Evolutionary conservation across 2,113 vertebrate genomes (phyloP).

Genomic region (Sinosuthora webbiana): DNA sequence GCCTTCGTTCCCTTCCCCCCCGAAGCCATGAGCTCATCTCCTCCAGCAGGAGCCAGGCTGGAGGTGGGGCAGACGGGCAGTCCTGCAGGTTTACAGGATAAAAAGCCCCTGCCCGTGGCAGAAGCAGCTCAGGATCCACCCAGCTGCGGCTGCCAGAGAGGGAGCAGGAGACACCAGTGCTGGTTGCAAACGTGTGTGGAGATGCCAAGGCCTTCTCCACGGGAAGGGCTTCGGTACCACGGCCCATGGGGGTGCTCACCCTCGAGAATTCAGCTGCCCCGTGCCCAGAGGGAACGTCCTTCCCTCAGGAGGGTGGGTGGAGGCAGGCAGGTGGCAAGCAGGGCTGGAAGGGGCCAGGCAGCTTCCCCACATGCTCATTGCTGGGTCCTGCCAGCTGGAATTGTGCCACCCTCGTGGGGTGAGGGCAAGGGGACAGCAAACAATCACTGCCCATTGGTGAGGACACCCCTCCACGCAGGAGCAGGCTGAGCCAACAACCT

Average conservation of each 20-base stretch:
- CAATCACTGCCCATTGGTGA: not conserved
- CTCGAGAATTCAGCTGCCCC: slow-evolving; percentile 18
- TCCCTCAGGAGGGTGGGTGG: not conserved
- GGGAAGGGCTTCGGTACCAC: not conserved
- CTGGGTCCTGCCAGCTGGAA: not conserved
- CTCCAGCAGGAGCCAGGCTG: not conserved
- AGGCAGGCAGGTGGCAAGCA: not conserved
- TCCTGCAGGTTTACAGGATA: not conserved
- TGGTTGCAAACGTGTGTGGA: not conserved
- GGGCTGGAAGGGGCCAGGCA: not conserved
- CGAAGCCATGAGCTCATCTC: not conserved
- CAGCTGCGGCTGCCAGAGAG: not conserved
- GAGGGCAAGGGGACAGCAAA: not conserved
- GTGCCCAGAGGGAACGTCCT: not conserved
- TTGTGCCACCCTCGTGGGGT: not conserved
- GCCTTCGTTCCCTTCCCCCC: not conserved
- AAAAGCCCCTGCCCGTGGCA: not conserved
- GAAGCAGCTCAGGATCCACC: not conserved
- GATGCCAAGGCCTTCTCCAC: not conserved
- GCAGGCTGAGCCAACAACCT: not conserved
- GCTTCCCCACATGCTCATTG: fast-evolving
- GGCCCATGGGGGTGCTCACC: not conserved
- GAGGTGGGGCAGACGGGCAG: not conserved
- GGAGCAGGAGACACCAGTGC: not conserved
- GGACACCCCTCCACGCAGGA: not conserved